phyloP scores from a whole-genome alignment of 2,113 vertebrate genomes.

The Enhydra lutris region DNA sequence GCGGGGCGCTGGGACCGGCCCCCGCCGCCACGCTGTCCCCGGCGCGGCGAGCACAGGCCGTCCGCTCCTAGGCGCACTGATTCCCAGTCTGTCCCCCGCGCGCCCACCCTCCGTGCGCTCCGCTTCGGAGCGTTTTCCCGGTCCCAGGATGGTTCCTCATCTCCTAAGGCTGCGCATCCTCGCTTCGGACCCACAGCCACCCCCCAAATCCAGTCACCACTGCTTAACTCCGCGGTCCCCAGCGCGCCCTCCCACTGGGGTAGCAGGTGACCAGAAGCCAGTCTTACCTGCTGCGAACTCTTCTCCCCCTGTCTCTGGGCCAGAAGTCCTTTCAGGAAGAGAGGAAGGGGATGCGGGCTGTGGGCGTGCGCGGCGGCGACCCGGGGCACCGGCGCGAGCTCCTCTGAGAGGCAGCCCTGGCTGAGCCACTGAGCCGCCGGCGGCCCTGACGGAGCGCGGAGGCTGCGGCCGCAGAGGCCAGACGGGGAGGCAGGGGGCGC shows the following conservation, averaged over 20 bases:
- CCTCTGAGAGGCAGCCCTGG: background rate
- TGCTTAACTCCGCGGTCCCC: background rate
- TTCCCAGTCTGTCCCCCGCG: rapidly evolving
- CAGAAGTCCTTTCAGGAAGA: background rate
- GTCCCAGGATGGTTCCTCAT: background rate
- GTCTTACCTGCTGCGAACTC: conserved; percentile 37
- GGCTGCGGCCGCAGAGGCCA: background rate
- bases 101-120: background rate
- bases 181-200: background rate
- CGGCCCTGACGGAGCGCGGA: conserved; percentile 35
- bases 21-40: background rate
- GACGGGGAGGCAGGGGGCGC: conserved; percentile 69
- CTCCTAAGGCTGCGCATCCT: background rate
- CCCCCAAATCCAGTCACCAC: background rate
- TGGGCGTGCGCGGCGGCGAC: background rate
- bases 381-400: background rate
- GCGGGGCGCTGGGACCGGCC: background rate
- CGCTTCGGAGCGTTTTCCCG: background rate
- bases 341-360: background rate
- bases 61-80: background rate
- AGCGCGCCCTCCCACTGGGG: background rate
- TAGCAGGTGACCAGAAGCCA: conserved; percentile 62
- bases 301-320: background rate
- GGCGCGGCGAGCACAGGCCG: background rate
- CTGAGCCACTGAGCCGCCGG: conserved; percentile 25